Percentiles rank a stretch among this genome's conserved stretches.
These are phyloP conservation scores for Berghia stephanieae DNA, from an alignment of 1,140 invertebrate species.

Conservation along the genomic window DNA sequence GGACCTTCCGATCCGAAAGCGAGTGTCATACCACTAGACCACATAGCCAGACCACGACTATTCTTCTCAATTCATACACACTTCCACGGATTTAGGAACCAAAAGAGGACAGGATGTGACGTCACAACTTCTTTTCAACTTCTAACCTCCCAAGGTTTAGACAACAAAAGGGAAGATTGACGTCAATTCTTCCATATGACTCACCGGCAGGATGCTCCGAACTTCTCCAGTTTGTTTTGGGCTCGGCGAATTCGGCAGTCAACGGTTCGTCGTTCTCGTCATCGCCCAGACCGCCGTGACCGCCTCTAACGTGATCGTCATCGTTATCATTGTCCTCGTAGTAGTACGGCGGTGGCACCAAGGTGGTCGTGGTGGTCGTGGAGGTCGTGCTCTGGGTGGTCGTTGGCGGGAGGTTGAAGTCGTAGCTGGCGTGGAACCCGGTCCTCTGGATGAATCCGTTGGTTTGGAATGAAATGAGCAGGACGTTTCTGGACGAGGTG, in stretches of 20 bases:
- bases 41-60: no score
- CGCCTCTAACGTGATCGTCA: not conserved
- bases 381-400: slow-evolving; percentile 31
- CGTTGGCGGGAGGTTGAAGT: slow-evolving; percentile 40
- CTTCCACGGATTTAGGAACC: no score
- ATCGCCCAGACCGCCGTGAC: not conserved
- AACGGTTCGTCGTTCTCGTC: not conserved
- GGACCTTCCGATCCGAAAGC: no score
- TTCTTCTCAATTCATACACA: no score
- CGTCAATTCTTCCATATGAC: no score
- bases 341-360: no score
- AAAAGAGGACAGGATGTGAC: no score
- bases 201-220: no score
- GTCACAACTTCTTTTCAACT: no score
- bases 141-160: no score
- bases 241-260: slow-evolving; percentile 27
- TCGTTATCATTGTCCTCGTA: not conserved
- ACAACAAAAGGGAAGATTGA: no score
- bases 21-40: no score
- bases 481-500: slow-evolving; percentile 38
- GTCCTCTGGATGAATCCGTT: slow-evolving; percentile 45
- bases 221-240: not conserved
- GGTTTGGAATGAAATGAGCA: slow-evolving; percentile 43
- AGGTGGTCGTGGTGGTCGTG: not conserved
- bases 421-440: slow-evolving; percentile 52